Evolutionary conservation across 1,140 invertebrate genomes (phyloP).

Genomic region (Nasonia longicornis): DNA sequence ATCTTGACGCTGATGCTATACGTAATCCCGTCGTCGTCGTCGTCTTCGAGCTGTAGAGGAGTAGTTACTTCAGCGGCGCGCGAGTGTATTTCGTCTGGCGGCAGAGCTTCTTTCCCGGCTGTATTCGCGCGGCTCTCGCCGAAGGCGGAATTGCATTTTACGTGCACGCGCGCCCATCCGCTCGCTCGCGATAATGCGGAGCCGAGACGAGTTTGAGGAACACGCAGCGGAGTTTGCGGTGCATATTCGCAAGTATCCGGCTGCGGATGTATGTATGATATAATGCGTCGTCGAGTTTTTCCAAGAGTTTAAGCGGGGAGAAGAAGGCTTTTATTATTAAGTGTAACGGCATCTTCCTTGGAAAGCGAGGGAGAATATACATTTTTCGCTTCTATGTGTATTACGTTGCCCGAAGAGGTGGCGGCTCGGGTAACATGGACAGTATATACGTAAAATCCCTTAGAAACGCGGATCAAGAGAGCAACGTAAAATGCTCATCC

Average conservation of each 20-base stretch:
- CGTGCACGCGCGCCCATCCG: neutral
- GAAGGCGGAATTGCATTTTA: slow-evolving; percentile 26
- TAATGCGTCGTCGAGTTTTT: neutral
- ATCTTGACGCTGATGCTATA: slow-evolving; percentile 7
- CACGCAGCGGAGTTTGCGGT: neutral
- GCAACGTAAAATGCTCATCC: neutral
- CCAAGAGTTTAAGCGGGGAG: neutral
- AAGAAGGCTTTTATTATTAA: neutral
- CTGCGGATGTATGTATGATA: neutral
- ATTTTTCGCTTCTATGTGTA: too few relatives aligned
- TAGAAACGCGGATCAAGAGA: neutral
- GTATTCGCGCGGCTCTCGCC: neutral
- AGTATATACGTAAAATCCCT: neutral
- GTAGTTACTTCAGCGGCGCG: neutral
- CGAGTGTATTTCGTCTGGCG: neutral
- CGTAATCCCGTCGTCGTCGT: neutral
- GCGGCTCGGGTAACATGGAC: too few relatives aligned
- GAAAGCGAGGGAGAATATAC: too few relatives aligned
- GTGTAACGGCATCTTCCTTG: neutral
- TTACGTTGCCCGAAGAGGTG: too few relatives aligned
- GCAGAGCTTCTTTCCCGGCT: neutral
- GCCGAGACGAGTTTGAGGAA: neutral
- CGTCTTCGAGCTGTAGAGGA: neutral
- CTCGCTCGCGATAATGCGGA: slow-evolving; percentile 10
- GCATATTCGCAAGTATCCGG: neutral